Conservation (phyloP, 2,888 invertebrate genomes). For the Drosophila leonis region DNA sequence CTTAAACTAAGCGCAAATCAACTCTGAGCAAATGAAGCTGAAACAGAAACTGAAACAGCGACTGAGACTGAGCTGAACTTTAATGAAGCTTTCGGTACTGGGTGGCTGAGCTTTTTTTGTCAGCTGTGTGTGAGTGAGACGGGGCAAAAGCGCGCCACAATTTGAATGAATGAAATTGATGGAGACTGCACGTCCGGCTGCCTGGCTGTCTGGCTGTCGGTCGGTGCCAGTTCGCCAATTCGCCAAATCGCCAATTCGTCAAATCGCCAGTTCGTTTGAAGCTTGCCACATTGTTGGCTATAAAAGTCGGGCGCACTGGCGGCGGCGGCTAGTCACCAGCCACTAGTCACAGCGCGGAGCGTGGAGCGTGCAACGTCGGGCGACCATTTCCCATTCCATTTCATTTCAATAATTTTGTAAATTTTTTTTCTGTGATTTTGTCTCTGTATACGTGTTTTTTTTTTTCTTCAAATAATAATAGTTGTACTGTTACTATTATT, state of each 20-base stretch:
- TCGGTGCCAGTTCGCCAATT: constrained; percentile 9
- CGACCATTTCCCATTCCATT: constrained; percentile 54
- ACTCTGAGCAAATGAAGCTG: neutral
- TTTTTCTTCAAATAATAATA: neutral
- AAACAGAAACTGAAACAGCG: neutral
- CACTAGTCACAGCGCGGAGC: constrained; percentile 51
- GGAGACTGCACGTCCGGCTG: neutral
- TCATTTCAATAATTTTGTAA: constrained; percentile 26
- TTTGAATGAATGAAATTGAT: constrained; percentile 3
- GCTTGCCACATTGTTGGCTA: constrained; percentile 66
- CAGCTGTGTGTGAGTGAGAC: neutral
- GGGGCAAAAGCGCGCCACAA: constrained; percentile 8
- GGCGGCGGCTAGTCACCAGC: constrained; percentile 59
- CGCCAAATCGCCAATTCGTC: neutral
- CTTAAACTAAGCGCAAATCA: constrained; percentile 18
- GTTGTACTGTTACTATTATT: constrained; percentile 9
- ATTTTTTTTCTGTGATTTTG: constrained; percentile 16
- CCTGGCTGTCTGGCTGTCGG: constrained; percentile 14
- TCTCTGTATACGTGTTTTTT: neutral
- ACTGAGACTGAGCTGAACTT: neutral
- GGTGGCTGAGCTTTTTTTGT: neutral
- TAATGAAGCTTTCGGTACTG: constrained; percentile 17
- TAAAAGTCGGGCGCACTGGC: constrained; percentile 71
- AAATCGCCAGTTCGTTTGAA: constrained; percentile 23
- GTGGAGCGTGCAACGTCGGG: constrained; percentile 54